A percentile compares a stretch with the other conserved stretches of the same genome.
These are phyloP conservation scores for Schrankia costaestrigalis DNA, from an alignment of 2,888 invertebrate genomes.

Conservation along the genomic window DNA sequence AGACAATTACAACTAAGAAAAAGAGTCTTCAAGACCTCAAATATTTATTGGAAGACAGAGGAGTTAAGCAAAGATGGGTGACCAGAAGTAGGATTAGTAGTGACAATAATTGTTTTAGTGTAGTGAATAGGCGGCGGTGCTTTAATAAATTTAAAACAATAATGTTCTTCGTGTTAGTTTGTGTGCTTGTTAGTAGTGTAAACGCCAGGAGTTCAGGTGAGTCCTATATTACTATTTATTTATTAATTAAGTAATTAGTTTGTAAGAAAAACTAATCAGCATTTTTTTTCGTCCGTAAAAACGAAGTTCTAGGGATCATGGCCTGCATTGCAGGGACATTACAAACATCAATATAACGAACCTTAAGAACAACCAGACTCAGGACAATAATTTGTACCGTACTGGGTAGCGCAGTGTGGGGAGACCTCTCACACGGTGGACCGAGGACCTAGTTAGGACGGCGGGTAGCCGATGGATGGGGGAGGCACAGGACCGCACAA, in stretches of 20 bases:
- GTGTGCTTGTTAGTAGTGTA: conserved; percentile 53
- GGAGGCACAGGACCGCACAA: no score
- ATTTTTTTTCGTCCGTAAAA: no score
- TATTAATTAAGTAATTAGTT: background rate
- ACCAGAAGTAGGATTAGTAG: conserved; percentile 57
- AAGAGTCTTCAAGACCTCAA: conserved; percentile 67
- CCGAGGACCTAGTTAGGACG: no score
- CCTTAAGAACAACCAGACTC: no score
- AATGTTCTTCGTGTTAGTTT: conserved; percentile 63
- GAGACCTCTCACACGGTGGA: no score
- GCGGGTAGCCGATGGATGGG: no score
- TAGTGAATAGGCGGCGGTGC: conserved; percentile 61
- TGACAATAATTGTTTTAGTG: conserved; percentile 53
- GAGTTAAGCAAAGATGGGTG: conserved; percentile 35
- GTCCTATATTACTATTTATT: conserved; percentile 23
- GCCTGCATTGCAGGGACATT: no score
- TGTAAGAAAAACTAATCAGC: background rate
- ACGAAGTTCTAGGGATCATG: no score
- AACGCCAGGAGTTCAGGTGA: conserved; percentile 74
- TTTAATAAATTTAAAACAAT: conserved; percentile 66
- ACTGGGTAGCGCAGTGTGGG: no score
- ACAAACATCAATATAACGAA: no score
- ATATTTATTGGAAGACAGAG: conserved; percentile 73
- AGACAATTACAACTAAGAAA: conserved; percentile 55
- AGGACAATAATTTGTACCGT: no score